These are phyloP conservation scores for Thunnus albacares DNA, from an alignment of 2,797 vertebrate genomes.

Conservation along the genomic window DNA sequence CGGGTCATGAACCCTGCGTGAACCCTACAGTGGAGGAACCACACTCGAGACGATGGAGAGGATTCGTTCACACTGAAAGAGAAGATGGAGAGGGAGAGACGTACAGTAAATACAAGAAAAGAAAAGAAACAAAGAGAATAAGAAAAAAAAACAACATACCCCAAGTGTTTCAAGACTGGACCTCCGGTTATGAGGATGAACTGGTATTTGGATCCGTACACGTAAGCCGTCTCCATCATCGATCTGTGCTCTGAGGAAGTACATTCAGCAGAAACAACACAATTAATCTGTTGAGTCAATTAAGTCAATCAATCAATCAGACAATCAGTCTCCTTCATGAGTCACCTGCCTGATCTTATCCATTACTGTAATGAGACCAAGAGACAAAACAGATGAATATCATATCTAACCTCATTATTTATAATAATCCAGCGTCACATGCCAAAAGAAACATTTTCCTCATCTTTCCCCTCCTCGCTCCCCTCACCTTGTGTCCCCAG, in stretches of 20 bases:
- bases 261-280: constrained; percentile 33
- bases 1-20: background rate
- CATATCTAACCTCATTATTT: no score
- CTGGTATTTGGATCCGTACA: constrained; percentile 92
- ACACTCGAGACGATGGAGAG: constrained; percentile 82
- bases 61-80: constrained; percentile 78
- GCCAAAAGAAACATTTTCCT: background rate
- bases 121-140: background rate
- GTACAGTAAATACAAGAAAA: background rate
- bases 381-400: no score
- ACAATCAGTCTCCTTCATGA: background rate
- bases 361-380: background rate
- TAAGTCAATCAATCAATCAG: background rate
- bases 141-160: constrained; percentile 79
- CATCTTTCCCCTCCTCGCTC: background rate
- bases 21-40: constrained; percentile 91
- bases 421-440: no score
- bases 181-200: constrained; percentile 95
- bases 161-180: constrained; percentile 86
- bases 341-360: background rate
- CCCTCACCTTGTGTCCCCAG: constrained; percentile 92
- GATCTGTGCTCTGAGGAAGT: constrained; percentile 89
- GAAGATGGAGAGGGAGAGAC: background rate
- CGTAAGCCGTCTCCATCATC: constrained; percentile 95
- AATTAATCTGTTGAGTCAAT: background rate